phyloP scores from a whole-genome alignment of 2,888 invertebrate species.

The Tricholauxania praeusta region DNA sequence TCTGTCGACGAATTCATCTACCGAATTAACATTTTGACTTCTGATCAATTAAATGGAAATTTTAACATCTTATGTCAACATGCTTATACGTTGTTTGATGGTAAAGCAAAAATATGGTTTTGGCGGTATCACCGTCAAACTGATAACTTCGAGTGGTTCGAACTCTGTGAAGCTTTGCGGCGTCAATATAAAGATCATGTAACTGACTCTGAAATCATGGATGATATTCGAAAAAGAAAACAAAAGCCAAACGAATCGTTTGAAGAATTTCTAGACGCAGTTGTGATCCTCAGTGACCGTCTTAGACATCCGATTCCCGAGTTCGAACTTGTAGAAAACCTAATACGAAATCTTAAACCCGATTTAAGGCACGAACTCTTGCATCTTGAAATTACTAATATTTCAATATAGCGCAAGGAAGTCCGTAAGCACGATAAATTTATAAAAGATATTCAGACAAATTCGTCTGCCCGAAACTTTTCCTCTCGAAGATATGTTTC shows the following conservation, averaged over 20 bases:
- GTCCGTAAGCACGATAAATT: no score
- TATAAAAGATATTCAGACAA: no score
- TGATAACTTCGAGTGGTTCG: background rate
- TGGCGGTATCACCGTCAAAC: slow-evolving; percentile 26
- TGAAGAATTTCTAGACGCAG: slow-evolving; percentile 16
- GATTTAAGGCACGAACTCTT: background rate
- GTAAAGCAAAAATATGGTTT: slow-evolving; percentile 28
- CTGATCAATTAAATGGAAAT: slow-evolving; percentile 17
- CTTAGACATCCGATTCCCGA: slow-evolving; percentile 9
- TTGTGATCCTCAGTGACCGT: slow-evolving; percentile 11
- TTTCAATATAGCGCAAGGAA: no score
- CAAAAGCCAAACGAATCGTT: slow-evolving; percentile 18
- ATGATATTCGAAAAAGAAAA: slow-evolving; percentile 28
- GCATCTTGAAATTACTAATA: no score
- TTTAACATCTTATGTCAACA: slow-evolving; percentile 21
- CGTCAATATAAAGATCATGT: slow-evolving; percentile 1
- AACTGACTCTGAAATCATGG: slow-evolving; percentile 19
- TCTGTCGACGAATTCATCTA: slow-evolving; percentile 20
- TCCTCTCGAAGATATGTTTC: no score
- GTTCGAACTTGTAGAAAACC: slow-evolving; percentile 8
- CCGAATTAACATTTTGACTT: background rate
- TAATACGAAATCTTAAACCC: slow-evolving; percentile 15
- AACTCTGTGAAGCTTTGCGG: background rate
- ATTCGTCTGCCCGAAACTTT: no score
- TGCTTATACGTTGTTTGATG: slow-evolving; percentile 15